Base-by-base conservation (phyloP, 2,888 invertebrate species). In the Cataglyphis cursor region DNA sequence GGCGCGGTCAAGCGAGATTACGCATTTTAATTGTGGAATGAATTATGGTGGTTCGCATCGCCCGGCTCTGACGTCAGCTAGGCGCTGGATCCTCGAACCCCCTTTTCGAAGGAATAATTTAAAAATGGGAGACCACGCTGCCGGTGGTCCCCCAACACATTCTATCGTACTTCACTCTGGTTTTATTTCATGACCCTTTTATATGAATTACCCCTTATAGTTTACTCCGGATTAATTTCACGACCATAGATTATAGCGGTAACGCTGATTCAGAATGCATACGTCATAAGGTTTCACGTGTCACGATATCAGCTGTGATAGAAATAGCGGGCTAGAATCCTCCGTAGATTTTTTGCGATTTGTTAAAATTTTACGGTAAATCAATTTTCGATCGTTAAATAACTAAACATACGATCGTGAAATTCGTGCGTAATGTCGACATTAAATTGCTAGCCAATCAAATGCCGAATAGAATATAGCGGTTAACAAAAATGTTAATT, bases 111-210 rank as follows among this genome's bases (percentile, higher is more conserved):
- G 85, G 74, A 82, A 88, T 88, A 87, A 85, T 68, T 82, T 68
- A 57, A 44, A 87, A 87, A 84, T 82, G 82, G 51, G 2, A 28
- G 28, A 1, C 28, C 0, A 28, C 83, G 57, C 70, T 59, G 59
- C 54, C 59, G 31, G n/a, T 21, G 31, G 28, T 38, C 38, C 38
- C 72, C 41, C 18, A 41, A n/a, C 18, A 10, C 66, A 24, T 78
- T 62, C 73, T 18, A 80, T 74, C 74, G 31, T n/a, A 51, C 64
- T 12, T 48, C 21, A 44, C 1, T 57, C 21, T 31, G 78, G 68
- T 73, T 87, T 87, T 82, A 87, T 88, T 87, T 62, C 85, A 81
- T 85, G 82, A 85, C 84, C 88, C 88, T 81, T 83, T 85, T 80
- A 74, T 48, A 48, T 31, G 15, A n/a, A 54, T 41, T 18, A 66